Evolutionary conservation across 1,140 invertebrate genomes (phyloP).

Genomic region (Brachionus angularis): DNA sequence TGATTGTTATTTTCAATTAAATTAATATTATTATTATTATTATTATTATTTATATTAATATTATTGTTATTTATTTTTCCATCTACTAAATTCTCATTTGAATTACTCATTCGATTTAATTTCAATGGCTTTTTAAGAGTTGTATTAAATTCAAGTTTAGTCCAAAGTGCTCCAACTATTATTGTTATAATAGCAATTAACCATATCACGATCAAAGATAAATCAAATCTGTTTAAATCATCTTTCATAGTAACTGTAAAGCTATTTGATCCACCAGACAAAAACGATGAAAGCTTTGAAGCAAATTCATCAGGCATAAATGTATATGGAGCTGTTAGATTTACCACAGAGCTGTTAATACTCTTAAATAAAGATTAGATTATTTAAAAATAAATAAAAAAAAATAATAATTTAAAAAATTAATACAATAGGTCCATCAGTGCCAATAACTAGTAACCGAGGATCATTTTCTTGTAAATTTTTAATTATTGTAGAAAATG

Average conservation of each 20-base stretch:
- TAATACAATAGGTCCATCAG: constrained; percentile 36
- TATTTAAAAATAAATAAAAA: neutral
- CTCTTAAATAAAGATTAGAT: neutral
- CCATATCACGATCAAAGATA: constrained; percentile 36
- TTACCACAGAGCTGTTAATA: constrained; percentile 12
- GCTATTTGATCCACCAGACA: neutral
- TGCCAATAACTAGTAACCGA: constrained; percentile 12
- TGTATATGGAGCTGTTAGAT: constrained; percentile 10
- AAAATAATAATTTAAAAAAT: neutral
- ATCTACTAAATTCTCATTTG: neutral
- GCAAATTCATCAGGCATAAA: constrained; percentile 42
- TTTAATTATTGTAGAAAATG: neutral
- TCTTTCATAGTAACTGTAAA: neutral
- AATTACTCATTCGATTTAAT: neutral
- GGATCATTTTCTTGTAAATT: constrained; percentile 22
- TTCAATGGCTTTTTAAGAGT: neutral
- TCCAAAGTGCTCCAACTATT: constrained; percentile 8
- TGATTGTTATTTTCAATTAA: neutral
- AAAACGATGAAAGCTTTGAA: constrained; percentile 6
- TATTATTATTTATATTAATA: neutral
- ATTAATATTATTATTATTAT: neutral
- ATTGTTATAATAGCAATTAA: constrained; percentile 10
- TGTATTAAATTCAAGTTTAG: constrained; percentile 17
- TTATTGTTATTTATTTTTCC: neutral
- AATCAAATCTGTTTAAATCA: constrained; percentile 2